Conservation (phyloP, 2,113 vertebrate genomes). For the Cyprinodon tularosa region DNA sequence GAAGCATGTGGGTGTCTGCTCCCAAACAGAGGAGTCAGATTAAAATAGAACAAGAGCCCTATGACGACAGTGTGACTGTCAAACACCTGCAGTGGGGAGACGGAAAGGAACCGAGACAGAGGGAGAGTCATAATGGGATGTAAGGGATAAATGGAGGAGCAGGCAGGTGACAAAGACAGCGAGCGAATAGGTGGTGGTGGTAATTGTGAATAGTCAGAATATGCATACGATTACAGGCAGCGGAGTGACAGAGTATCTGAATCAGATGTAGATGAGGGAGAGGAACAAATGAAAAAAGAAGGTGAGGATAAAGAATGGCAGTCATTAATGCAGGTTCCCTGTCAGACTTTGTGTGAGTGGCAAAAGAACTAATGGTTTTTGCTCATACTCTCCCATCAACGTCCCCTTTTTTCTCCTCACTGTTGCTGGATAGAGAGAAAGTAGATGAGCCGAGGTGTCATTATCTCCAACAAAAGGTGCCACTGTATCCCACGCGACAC, state of each 20-base stretch:
- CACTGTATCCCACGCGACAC: conserved; percentile 4
- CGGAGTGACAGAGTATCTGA: conserved; percentile 24
- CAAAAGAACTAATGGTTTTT: conserved; percentile 18
- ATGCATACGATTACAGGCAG: conserved; percentile 32
- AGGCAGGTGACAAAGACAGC: conserved; percentile 47
- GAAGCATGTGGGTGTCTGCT: conserved; percentile 68
- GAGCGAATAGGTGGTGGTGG: not conserved
- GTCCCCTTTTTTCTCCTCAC: conserved; percentile 17
- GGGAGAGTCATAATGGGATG: conserved; percentile 36
- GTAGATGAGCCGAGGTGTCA: conserved; percentile 9
- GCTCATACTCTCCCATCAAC: conserved; percentile 15
- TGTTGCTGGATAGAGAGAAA: conserved; percentile 8
- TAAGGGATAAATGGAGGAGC: conserved; percentile 46
- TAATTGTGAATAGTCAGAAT: conserved; percentile 43
- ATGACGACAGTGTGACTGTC: conserved; percentile 64
- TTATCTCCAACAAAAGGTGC: conserved; percentile 29
- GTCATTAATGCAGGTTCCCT: conserved; percentile 41
- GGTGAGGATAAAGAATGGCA: conserved; percentile 34
- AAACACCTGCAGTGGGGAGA: conserved; percentile 61
- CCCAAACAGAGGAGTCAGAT: conserved; percentile 64
- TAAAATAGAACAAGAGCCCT: conserved; percentile 72
- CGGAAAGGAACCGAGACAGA: conserved; percentile 7
- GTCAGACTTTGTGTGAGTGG: conserved; percentile 27
- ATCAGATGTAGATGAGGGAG: conserved; percentile 34
- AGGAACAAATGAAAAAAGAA: conserved; percentile 22